phyloP scores from a whole-genome alignment of 1,140 invertebrate genomes.

The Pteromalus puparum region DNA sequence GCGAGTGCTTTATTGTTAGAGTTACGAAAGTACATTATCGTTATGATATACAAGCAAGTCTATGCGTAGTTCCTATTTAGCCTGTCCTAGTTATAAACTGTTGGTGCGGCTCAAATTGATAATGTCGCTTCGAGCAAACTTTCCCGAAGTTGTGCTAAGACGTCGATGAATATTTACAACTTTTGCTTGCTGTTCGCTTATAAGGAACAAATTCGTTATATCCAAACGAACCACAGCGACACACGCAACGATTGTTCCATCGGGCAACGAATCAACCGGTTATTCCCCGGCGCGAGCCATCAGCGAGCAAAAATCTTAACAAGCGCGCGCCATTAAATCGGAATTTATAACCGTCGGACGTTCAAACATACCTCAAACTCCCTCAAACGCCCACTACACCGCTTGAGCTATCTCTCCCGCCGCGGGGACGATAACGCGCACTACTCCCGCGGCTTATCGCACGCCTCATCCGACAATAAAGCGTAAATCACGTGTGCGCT shows the following conservation, averaged over 20 bases:
- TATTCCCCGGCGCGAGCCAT: neutral
- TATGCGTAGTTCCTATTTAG: neutral
- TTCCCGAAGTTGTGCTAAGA: neutral
- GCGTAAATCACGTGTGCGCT: neutral
- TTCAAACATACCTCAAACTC: conserved; percentile 11
- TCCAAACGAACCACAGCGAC: too few species aligned
- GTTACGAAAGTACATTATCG: neutral
- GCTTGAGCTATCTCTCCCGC: neutral
- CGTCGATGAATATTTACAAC: too few species aligned
- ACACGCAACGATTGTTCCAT: too few species aligned
- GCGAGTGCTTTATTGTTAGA: neutral
- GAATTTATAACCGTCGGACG: conserved; percentile 25
- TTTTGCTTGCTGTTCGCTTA: too few species aligned
- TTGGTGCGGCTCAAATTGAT: neutral
- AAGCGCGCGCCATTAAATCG: neutral
- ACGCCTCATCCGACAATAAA: conserved; percentile 13
- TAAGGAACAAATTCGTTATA: too few species aligned
- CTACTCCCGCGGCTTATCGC: neutral
- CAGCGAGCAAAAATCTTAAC: neutral
- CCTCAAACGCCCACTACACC: neutral
- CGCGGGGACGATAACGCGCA: neutral
- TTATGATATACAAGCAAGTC: neutral
- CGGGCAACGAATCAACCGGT: too few species aligned
- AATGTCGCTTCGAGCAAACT: neutral
- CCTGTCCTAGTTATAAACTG: neutral